Percentiles rank a stretch among this genome's conserved stretches.
Evolutionary conservation across 2,888 invertebrate species (phyloP).

Genomic region (Tachina grossa): DNA sequence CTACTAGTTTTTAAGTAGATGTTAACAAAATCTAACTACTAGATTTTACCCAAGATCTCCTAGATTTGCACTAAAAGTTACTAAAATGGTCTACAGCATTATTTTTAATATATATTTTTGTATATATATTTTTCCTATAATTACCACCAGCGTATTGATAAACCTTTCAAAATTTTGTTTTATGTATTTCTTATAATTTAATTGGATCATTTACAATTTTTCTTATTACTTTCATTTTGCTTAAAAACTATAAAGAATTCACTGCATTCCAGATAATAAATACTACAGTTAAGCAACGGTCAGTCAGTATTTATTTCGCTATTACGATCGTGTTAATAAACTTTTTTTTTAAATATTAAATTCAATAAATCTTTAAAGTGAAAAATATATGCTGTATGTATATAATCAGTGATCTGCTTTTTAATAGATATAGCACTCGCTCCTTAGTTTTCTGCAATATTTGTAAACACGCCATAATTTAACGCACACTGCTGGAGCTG

Average conservation of each 20-base stretch:
- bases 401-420: constrained; percentile 23
- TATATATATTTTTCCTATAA: no score
- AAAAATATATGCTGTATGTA: constrained; percentile 10
- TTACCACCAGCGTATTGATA: no score
- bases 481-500: not conserved
- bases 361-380: constrained; percentile 31
- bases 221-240: not conserved
- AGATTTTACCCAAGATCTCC: no score
- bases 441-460: constrained; percentile 30
- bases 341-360: constrained; percentile 29
- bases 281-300: constrained; percentile 28
- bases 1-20: no score
- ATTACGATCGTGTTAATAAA: constrained; percentile 39
- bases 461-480: constrained; percentile 39
- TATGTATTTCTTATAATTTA: no score
- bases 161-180: no score
- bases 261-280: constrained; percentile 7
- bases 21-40: no score
- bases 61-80: no score
- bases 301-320: not conserved
- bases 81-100: no score
- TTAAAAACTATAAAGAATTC: not conserved
- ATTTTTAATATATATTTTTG: no score
- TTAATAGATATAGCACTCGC: not conserved
- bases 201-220: no score